Evolutionary conservation across 2,888 invertebrate species (phyloP).

Genomic region (Automeris io): DNA sequence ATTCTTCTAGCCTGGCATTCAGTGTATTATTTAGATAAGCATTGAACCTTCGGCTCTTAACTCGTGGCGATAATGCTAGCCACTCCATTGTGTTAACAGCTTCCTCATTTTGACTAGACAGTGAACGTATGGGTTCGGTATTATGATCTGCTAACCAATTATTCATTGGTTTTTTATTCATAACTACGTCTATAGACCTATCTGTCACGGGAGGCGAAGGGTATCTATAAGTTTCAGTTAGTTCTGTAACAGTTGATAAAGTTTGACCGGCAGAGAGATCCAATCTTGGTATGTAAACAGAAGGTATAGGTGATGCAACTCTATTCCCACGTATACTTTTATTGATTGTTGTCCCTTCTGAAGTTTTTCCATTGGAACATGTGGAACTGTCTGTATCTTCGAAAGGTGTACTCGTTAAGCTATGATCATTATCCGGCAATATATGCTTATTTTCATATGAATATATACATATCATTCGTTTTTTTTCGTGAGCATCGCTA

Average conservation of each 20-base stretch:
- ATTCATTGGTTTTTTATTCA: slow-evolving; percentile 27
- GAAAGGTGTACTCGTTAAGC: slow-evolving; percentile 29
- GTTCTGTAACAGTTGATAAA: slow-evolving; percentile 56
- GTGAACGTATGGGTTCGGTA: slow-evolving; percentile 8
- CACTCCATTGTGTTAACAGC: slow-evolving; percentile 33
- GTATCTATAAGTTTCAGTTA: slow-evolving; percentile 40
- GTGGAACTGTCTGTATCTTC: slow-evolving; percentile 28
- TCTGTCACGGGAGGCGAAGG: slow-evolving; percentile 18
- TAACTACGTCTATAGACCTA: slow-evolving; percentile 15
- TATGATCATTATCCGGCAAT: slow-evolving; percentile 35
- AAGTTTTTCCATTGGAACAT: slow-evolving; percentile 26
- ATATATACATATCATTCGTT: slow-evolving; percentile 54
- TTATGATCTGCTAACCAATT: slow-evolving; percentile 35
- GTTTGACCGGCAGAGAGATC: slow-evolving; percentile 40
- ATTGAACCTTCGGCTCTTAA: slow-evolving; percentile 30
- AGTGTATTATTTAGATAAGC: neutral
- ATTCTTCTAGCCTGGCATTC: neutral
- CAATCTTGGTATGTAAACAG: slow-evolving; percentile 41
- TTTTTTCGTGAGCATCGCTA: slow-evolving; percentile 27
- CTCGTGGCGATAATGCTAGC: slow-evolving; percentile 50
- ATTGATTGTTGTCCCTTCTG: slow-evolving; percentile 17
- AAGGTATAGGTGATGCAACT: slow-evolving; percentile 44
- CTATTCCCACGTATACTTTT: slow-evolving; percentile 19
- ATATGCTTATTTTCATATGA: slow-evolving; percentile 51
- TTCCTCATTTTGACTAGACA: slow-evolving; percentile 17